A percentile compares a stretch with the other conserved stretches of the same genome.
phyloP scores from a whole-genome alignment of 2,888 invertebrate genomes.

The Neoaliturus tenellus region DNA sequence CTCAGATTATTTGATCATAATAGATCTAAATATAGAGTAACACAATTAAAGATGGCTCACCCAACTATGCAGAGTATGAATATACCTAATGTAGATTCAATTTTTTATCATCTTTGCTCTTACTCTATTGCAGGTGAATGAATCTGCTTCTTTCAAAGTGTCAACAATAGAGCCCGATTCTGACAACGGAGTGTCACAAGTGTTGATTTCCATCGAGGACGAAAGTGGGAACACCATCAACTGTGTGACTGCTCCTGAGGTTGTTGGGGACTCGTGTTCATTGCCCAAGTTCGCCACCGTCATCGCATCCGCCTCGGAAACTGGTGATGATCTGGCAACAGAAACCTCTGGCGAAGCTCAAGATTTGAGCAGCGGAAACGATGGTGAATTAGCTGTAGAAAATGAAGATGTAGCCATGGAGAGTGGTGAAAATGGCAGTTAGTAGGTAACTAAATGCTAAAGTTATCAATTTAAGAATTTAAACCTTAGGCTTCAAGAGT shows the following conservation, averaged over 20 bases:
- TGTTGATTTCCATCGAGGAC: constrained; percentile 41
- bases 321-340: no score
- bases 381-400: neutral
- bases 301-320: constrained; percentile 25
- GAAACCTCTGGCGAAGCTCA: neutral
- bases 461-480: no score
- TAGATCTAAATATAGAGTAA: no score
- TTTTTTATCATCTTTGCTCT: no score
- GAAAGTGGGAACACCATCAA: constrained; percentile 48
- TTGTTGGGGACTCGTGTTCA: neutral
- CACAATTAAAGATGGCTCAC: no score
- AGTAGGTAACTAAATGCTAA: no score
- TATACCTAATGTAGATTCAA: no score
- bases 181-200: constrained; percentile 10
- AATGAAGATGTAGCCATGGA: neutral
- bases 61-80: no score
- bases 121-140: neutral
- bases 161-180: constrained; percentile 15
- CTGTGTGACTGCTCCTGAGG: constrained; percentile 35
- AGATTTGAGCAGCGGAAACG: neutral
- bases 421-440: neutral
- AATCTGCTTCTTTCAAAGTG: constrained; percentile 35
- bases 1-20: no score
- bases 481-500: no score
- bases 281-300: constrained; percentile 31